Conservation (phyloP, 2,888 invertebrate species). For the Campaea margaritaria region DNA sequence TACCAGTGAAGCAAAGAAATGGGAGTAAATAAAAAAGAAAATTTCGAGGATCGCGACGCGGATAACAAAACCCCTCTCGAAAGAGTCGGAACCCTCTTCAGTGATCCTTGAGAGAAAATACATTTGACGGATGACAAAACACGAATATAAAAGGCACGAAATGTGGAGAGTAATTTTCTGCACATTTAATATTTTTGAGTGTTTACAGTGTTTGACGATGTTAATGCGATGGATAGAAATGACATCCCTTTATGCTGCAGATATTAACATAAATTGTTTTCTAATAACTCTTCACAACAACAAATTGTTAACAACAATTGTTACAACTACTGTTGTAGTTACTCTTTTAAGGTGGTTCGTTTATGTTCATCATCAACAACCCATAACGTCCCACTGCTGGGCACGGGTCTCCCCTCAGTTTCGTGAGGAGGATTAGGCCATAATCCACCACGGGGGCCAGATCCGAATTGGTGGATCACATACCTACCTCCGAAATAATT, state of each 20-base stretch:
- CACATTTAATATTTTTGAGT: constrained; percentile 78
- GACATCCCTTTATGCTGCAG: neutral
- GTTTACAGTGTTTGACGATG: constrained; percentile 48
- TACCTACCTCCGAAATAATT: too few relatives aligned
- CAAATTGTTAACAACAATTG: too few relatives aligned
- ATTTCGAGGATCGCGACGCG: constrained; percentile 61
- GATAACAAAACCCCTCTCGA: constrained; percentile 69
- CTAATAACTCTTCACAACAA: too few relatives aligned
- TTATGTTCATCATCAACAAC: too few relatives aligned
- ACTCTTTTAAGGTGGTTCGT: too few relatives aligned
- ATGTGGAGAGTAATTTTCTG: constrained; percentile 68
- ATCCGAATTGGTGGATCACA: too few relatives aligned
- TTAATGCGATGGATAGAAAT: constrained; percentile 20
- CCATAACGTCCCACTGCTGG: too few relatives aligned
- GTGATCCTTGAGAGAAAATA: constrained; percentile 71
- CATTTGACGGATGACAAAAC: constrained; percentile 79
- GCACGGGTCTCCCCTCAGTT: too few relatives aligned
- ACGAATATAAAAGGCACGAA: constrained; percentile 68
- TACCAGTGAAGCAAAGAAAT: constrained; percentile 65
- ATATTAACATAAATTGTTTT: neutral
- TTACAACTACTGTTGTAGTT: neutral
- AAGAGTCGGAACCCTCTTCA: constrained; percentile 39
- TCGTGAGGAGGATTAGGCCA: too few relatives aligned
- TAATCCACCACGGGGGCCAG: too few relatives aligned
- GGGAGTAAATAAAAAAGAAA: constrained; percentile 56